Percentiles rank a stretch among this genome's conserved stretches.
Evolutionary conservation across 2,888 invertebrate species (phyloP).

Genomic region (Fragum sueziense): DNA sequence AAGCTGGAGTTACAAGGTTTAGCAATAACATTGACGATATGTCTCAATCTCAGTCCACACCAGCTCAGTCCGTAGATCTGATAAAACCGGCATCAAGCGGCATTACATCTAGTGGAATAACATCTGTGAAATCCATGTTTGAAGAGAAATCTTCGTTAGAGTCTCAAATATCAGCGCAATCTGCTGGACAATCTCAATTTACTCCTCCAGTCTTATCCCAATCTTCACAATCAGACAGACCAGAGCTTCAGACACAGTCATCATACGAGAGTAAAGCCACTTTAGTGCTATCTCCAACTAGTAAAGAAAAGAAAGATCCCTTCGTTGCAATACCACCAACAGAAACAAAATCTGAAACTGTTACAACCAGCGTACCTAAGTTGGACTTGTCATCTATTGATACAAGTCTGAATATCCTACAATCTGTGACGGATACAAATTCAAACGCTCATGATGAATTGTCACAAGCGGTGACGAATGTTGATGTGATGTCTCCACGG

Average conservation of each 20-base stretch:
- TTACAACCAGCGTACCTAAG: constrained; percentile 44
- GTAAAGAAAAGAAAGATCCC: background rate
- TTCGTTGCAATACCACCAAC: background rate
- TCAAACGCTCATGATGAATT: constrained; percentile 29
- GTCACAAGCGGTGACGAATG: constrained; percentile 42
- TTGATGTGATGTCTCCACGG: constrained; percentile 53
- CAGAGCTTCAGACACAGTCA: constrained; percentile 39
- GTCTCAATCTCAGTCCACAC: background rate
- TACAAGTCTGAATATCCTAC: constrained; percentile 62
- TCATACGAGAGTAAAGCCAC: constrained; percentile 52
- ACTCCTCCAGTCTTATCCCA: background rate
- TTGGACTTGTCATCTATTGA: constrained; percentile 62
- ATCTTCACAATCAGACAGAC: background rate
- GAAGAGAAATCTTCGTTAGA: background rate
- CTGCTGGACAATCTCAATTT: background rate
- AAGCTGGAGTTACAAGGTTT: too few species aligned
- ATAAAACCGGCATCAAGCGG: background rate
- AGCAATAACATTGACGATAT: too few species aligned
- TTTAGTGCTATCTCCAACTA: constrained; percentile 25
- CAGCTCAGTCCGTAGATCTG: background rate
- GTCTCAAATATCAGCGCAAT: background rate
- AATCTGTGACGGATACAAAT: constrained; percentile 45
- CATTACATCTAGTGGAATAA: too few species aligned
- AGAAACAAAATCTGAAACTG: constrained; percentile 31
- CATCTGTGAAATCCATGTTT: constrained; percentile 12